phyloP scores from a whole-genome alignment of 23 tunicate genomes.

The Trididemnum nubilum region DNA sequence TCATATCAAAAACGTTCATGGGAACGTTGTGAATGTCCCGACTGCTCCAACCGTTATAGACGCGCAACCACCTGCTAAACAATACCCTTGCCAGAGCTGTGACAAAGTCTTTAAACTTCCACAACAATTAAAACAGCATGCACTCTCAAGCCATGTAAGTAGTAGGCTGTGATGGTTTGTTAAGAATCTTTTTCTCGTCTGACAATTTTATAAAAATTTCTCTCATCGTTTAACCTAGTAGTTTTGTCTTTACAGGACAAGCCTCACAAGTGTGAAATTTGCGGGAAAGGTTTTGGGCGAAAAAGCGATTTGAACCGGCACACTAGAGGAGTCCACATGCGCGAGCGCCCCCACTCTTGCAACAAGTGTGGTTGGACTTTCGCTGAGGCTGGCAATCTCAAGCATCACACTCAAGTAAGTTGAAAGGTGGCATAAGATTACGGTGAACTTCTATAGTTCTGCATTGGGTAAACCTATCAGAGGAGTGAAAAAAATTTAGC shows the following conservation, averaged over 20 bases:
- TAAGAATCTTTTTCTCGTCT: no score
- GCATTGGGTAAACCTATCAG: no score
- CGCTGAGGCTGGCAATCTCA: conserved; percentile 79
- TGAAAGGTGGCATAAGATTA: no score
- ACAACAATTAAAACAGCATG: conserved; percentile 67
- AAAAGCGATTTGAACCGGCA: conserved; percentile 84
- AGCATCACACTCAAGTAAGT: conserved; percentile 84
- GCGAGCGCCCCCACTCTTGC: conserved; percentile 81
- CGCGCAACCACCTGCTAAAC: conserved; percentile 1
- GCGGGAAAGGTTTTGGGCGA: conserved; percentile 89
- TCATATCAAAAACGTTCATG: conserved; percentile 77
- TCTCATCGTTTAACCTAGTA: no score
- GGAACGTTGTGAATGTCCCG: conserved; percentile 1
- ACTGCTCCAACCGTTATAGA: background rate
- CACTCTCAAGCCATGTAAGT: conserved; percentile 80
- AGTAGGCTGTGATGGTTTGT: background rate
- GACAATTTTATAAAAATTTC: background rate
- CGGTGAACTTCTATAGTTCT: background rate
- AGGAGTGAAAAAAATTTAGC: background rate
- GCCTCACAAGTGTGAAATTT: conserved; percentile 82
- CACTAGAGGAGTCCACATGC: conserved; percentile 89
- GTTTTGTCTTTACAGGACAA: conserved; percentile 55
- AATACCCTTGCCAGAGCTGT: conserved; percentile 46
- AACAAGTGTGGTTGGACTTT: conserved; percentile 92
- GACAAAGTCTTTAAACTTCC: conserved; percentile 63